Percentiles rank a stretch among this genome's conserved stretches.
Conservation (phyloP, 2,113 vertebrate genomes). For the Hepsetus odoe region DNA sequence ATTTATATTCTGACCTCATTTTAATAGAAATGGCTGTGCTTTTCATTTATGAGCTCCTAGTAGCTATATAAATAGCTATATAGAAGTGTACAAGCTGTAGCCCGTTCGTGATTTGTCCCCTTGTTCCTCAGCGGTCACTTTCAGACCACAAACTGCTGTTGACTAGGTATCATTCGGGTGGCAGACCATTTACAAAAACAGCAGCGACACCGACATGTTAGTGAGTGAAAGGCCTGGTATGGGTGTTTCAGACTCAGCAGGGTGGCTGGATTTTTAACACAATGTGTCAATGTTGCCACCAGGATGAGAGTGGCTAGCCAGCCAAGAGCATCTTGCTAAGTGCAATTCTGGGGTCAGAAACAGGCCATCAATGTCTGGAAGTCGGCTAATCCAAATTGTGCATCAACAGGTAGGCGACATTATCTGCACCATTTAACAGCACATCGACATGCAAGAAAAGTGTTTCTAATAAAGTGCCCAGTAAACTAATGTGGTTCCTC, state of each 20-base stretch:
- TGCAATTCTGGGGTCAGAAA: neutral
- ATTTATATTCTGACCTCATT: neutral
- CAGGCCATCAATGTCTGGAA: too few species aligned
- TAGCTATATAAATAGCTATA: neutral
- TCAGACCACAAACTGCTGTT: neutral
- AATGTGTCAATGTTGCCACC: neutral
- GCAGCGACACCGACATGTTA: neutral
- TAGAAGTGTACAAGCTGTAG: neutral
- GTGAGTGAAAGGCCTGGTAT: neutral
- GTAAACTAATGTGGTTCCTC: neutral
- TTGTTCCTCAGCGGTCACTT: neutral
- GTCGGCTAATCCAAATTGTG: neutral
- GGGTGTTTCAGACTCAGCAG: neutral
- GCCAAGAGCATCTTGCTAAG: neutral
- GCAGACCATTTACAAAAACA: neutral
- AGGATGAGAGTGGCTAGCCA: neutral
- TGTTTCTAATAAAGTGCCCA: neutral
- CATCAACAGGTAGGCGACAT: too few species aligned
- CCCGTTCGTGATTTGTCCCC: neutral
- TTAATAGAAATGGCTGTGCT: neutral
- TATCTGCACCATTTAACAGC: too few species aligned
- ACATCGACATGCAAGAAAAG: neutral
- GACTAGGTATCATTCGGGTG: neutral
- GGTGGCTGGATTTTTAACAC: neutral
- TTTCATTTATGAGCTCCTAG: neutral